Percentiles rank a stretch among this genome's conserved stretches.
Evolutionary conservation across 2,797 vertebrate genomes (phyloP).

Genomic region (Coreius guichenoti): DNA sequence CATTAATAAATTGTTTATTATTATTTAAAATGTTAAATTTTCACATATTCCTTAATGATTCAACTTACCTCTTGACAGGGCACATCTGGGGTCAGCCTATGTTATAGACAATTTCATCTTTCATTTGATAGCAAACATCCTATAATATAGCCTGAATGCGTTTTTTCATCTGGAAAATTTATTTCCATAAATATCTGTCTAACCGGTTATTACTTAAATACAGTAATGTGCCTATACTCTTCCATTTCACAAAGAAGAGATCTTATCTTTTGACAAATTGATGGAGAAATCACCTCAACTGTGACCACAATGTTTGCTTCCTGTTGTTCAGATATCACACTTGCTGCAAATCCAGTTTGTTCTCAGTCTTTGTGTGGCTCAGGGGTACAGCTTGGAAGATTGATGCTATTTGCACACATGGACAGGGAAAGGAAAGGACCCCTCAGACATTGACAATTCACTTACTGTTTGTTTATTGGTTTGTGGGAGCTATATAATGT

Average conservation of each 20-base stretch:
- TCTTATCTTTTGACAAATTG: background rate
- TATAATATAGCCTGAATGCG: too few relatives aligned
- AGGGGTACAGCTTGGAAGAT: conserved; percentile 16
- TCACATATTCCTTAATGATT: background rate
- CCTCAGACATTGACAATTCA: conserved; percentile 15
- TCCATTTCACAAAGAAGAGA: background rate
- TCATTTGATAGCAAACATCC: too few relatives aligned
- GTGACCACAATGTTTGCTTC: conserved; percentile 6
- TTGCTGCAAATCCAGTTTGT: conserved; percentile 25
- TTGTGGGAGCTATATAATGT: conserved; percentile 29
- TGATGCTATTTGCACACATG: conserved; percentile 19
- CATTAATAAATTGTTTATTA: background rate
- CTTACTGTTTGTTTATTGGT: conserved; percentile 28
- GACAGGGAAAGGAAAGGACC: background rate
- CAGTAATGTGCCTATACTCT: background rate
- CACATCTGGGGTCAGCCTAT: background rate
- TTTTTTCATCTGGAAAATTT: background rate
- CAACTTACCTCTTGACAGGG: background rate
- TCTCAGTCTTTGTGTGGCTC: conserved; percentile 4
- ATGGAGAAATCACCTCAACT: background rate
- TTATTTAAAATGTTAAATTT: background rate
- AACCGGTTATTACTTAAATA: background rate
- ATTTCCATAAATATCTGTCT: too few relatives aligned
- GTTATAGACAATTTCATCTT: too few relatives aligned
- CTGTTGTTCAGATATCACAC: conserved; percentile 12